A percentile compares a stretch with the other conserved stretches of the same genome.
Conservation (phyloP, 2,113 vertebrate genomes). For the Bubo blakistoni region DNA sequence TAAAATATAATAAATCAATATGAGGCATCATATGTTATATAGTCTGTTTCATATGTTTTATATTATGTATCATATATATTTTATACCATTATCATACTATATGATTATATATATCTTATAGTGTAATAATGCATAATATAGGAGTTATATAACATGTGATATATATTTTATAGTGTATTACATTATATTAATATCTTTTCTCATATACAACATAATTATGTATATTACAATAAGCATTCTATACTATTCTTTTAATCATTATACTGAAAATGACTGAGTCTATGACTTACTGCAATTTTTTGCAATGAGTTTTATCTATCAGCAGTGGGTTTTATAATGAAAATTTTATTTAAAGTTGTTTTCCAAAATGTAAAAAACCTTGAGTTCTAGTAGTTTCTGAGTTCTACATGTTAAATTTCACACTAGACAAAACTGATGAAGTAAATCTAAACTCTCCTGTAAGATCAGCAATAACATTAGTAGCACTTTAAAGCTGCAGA, state of each 20-base stretch:
- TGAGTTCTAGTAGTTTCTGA: background rate
- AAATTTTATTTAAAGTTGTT: background rate
- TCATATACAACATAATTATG: background rate
- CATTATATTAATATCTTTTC: background rate
- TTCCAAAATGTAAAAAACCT: background rate
- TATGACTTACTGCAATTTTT: background rate
- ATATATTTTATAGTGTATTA: background rate
- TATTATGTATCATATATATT: background rate
- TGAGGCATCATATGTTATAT: no score
- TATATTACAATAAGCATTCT: background rate
- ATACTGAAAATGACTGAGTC: background rate
- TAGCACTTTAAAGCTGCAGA: background rate
- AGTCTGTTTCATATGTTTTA: background rate
- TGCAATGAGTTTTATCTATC: fast-evolving
- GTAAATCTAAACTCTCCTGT: background rate
- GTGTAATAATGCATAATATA: background rate
- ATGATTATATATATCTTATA: background rate
- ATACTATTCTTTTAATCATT: background rate
- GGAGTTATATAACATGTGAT: background rate
- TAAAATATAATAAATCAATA: background rate
- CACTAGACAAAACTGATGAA: background rate
- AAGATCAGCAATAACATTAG: background rate
- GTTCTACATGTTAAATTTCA: background rate
- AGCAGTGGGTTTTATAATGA: background rate
- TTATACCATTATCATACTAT: no score